These are phyloP conservation scores for Microchirus variegatus DNA, from an alignment of 2,797 vertebrate species.

Conservation along the genomic window DNA sequence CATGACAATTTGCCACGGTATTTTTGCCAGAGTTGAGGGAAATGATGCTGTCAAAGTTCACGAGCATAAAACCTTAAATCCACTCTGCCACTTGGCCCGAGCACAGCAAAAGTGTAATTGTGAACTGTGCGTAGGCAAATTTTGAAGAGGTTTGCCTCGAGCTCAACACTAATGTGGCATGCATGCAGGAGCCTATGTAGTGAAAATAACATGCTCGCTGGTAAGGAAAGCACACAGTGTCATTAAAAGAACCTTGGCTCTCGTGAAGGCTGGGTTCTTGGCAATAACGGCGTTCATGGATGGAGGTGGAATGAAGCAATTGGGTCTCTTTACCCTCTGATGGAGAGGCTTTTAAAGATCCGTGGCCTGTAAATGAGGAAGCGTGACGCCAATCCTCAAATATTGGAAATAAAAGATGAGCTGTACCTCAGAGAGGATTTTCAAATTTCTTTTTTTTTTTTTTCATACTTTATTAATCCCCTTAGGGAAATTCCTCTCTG, in stretches of 20 bases:
- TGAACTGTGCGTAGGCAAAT: constrained; percentile 24
- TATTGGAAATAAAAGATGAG: no score
- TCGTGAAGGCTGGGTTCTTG: constrained; percentile 14
- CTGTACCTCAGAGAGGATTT: no score
- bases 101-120: constrained; percentile 23
- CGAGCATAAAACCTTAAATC: constrained; percentile 11
- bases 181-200: constrained; percentile 3
- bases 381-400: not conserved
- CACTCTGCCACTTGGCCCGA: constrained; percentile 6
- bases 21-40: constrained; percentile 12
- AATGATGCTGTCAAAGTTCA: constrained; percentile 21
- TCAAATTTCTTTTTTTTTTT: no score
- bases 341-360: constrained; percentile 16
- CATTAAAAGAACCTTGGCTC: constrained; percentile 4
- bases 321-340: constrained; percentile 17
- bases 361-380: constrained; percentile 20
- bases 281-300: constrained; percentile 1
- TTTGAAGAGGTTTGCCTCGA: constrained; percentile 29
- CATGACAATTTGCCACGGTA: constrained; percentile 9
- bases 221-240: constrained; percentile 6
- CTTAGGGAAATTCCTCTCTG: no score
- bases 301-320: constrained; percentile 14
- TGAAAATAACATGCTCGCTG: constrained; percentile 12
- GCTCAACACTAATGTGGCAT: constrained; percentile 24
- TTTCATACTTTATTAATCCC: no score